Percentiles rank a stretch among this genome's conserved stretches.
These are phyloP conservation scores for Florisuga fusca DNA, from an alignment of 2,797 vertebrate species.

Conservation along the genomic window DNA sequence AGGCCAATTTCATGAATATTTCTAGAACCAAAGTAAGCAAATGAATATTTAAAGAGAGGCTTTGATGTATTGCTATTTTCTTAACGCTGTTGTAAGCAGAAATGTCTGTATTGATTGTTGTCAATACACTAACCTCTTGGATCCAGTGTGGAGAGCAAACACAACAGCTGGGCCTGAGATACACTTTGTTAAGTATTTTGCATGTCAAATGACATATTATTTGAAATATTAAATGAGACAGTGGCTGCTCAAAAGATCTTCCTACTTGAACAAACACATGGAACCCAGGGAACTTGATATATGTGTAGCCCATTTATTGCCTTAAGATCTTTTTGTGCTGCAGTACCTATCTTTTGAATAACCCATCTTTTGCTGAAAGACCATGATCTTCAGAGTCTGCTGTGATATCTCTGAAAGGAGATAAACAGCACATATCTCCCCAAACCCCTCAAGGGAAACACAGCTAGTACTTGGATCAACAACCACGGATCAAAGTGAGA, in stretches of 20 bases:
- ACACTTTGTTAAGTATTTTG: not conserved
- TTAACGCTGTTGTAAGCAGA: not conserved
- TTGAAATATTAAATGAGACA: constrained; percentile 1
- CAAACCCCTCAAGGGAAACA: not conserved
- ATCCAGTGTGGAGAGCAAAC: not conserved
- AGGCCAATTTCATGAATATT: not conserved
- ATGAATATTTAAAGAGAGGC: not conserved
- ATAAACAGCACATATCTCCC: not conserved
- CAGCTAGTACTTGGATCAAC: not conserved
- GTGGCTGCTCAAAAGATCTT: not conserved
- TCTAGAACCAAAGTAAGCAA: not conserved
- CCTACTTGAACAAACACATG: not conserved
- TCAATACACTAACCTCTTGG: not conserved
- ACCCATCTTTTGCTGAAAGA: not conserved
- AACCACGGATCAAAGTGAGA: not conserved
- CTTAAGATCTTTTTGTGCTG: not conserved
- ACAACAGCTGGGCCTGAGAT: not conserved
- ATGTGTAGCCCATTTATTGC: not conserved
- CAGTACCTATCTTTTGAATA: not conserved
- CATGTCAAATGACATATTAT: not conserved
- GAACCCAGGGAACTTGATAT: not conserved
- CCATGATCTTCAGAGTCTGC: not conserved
- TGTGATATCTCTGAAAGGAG: not conserved
- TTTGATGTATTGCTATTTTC: not conserved
- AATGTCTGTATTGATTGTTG: not conserved